phyloP scores from a whole-genome alignment of 64 coral and sea anemone genomes.

The Montipora capricornis region DNA sequence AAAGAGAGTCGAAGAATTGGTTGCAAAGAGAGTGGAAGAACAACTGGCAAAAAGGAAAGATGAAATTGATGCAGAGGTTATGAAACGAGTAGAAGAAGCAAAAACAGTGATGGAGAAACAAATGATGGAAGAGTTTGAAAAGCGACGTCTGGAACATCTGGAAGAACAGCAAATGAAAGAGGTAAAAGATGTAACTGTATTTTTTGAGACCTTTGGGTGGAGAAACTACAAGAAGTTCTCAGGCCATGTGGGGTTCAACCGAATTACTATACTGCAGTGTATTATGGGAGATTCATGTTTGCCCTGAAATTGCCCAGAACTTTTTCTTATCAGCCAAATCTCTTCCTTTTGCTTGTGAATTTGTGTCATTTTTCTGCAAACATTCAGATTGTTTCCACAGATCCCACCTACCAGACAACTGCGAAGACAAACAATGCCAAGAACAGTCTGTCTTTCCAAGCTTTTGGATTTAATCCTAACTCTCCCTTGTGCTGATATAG shows the following conservation, averaged over 20 bases:
- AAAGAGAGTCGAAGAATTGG: conserved; percentile 96
- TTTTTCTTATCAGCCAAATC: not conserved
- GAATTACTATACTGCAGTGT: too few relatives aligned
- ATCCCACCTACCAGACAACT: not conserved
- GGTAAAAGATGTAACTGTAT: conserved; percentile 50
- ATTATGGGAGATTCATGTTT: not conserved
- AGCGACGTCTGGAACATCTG: conserved; percentile 84
- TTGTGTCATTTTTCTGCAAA: conserved; percentile 55
- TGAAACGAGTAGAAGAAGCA: conserved; percentile 94
- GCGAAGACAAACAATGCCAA: conserved; percentile 27
- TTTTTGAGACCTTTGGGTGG: not conserved
- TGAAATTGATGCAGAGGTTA: conserved; percentile 96
- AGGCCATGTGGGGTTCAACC: not conserved
- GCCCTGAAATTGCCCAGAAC: not conserved
- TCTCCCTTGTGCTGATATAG: conserved; percentile 19
- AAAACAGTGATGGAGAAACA: conserved; percentile 97
- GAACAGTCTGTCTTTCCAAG: conserved; percentile 49
- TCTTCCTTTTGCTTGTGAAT: conserved; percentile 20
- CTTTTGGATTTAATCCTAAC: conserved; percentile 46
- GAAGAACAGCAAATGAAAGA: conserved; percentile 82
- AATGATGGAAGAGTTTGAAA: conserved; percentile 98
- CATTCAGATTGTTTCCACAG: conserved; percentile 60
- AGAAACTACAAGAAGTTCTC: not conserved
- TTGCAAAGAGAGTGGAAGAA: conserved; percentile 93
- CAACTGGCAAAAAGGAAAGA: conserved; percentile 97